Evolutionary conservation across 2,113 vertebrate genomes (phyloP), one percentile per base, ranked within the genome.

Genomic region (Lethenteron camtschaticum): DNA sequence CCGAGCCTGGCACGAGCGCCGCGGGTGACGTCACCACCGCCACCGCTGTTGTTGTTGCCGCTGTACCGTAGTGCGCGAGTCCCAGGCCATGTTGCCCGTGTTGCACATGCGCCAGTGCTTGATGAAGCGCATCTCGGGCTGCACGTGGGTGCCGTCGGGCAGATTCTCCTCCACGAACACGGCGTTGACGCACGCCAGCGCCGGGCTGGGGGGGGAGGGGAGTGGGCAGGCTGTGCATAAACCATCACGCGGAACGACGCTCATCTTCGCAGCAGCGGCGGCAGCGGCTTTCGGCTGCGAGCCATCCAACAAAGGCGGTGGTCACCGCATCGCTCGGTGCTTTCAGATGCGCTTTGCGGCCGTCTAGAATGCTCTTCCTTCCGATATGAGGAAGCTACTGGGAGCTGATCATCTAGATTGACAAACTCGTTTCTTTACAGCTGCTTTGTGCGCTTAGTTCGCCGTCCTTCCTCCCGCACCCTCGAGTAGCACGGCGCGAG

Each of bases 81-180:
- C 87, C 94, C 94, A 99, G 73, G 84, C 83, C 76, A 95, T 81
- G 18, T 79, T 95, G 75, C 92, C 94, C 57, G 87, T 92, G 72
- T 99, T 99, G 71, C 84, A 89, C 91, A 99, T 96, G 76, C 85
- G 83, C 94, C 94, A 99, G 79, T 94, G 89, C 77, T 99, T 99
- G 81, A 92, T 83, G 78, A 99, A 99, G 80, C 86, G 87, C 77
- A 87, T 89, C 73, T 81, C 89, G 69, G 94, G 89, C 75, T 88
- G 85, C 76, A 99, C 80, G 73, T 78, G 85, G 73, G 87, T 96
- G 69, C 90, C 90, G 75, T 99, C 94, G 71, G 92, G 94, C 77
- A 99, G 82, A 79, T 99, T 99, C 83, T 99, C 94, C 80, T 96
- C 94, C 80, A 99, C 86, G 83, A 99, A 99, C 66, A 88, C 86